Percentiles rank a stretch among this genome's conserved stretches.
Evolutionary conservation across 2,113 vertebrate species (phyloP).

Genomic region (Protobothrops mucrosquamatus): DNA sequence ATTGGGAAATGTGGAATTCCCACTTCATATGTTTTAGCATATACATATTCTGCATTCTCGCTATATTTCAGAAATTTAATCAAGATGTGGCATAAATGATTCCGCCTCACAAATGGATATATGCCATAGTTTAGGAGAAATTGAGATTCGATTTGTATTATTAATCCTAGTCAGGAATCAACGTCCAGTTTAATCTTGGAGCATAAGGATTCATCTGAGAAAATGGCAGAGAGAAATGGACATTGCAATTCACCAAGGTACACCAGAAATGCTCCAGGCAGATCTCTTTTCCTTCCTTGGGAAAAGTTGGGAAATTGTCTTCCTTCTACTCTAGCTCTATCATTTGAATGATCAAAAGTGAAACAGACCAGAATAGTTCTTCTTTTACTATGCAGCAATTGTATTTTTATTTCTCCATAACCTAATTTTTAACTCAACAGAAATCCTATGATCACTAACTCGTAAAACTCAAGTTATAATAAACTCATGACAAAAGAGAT

Average conservation of each 20-base stretch:
- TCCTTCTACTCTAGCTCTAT: not conserved
- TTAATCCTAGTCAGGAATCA: not conserved
- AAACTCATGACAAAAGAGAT: not conserved
- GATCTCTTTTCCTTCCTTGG: not conserved
- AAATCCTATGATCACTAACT: not conserved
- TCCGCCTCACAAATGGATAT: not conserved
- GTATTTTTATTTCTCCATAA: not conserved
- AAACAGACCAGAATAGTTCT: not conserved
- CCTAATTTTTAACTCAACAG: not conserved
- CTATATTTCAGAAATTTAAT: not conserved
- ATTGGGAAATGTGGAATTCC: not conserved
- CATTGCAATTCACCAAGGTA: not conserved
- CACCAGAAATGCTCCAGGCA: not conserved
- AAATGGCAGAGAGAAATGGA: not conserved
- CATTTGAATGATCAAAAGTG: not conserved
- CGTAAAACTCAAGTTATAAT: not conserved
- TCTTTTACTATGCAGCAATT: not conserved
- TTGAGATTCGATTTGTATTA: not conserved
- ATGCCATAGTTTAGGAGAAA: not conserved
- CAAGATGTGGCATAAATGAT: not conserved
- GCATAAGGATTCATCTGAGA: not conserved
- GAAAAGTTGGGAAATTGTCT: not conserved
- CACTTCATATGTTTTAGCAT: not conserved
- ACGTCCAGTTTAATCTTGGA: not conserved
- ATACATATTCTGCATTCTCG: not conserved